These are phyloP conservation scores for Spea bombifrons DNA, from an alignment of 2,113 vertebrate species.

Conservation along the genomic window DNA sequence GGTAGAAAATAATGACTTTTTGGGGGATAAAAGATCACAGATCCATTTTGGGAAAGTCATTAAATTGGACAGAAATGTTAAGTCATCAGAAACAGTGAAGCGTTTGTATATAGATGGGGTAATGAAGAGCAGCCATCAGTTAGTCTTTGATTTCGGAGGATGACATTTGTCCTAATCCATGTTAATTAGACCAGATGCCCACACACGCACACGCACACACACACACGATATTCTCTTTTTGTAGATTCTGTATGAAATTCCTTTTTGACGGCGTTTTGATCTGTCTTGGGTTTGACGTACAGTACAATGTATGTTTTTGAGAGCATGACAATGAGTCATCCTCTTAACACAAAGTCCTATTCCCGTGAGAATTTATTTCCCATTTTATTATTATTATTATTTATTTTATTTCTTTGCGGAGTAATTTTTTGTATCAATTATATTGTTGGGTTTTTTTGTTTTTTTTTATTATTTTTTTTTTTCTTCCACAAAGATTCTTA, in stretches of 20 bases:
- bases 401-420: neutral
- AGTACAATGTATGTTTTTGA: neutral
- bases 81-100: conserved; percentile 51
- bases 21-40: no score
- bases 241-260: conserved; percentile 44
- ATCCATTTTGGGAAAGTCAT: neutral
- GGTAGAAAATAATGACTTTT: no score
- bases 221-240: conserved; percentile 14
- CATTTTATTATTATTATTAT: no score
- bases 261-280: conserved; percentile 14
- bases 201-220: conserved; percentile 61
- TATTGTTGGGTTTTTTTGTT: no score
- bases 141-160: conserved; percentile 65
- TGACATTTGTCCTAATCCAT: conserved; percentile 60
- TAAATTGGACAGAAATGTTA: neutral
- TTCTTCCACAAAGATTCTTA: no score
- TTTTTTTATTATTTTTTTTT: no score
- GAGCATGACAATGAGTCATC: conserved; percentile 3
- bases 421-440: no score
- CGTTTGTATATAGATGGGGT: conserved; percentile 66
- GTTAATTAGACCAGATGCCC: conserved; percentile 67
- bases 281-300: neutral
- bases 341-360: neutral
- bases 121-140: conserved; percentile 68
- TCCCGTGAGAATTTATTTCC: neutral